Conservation (phyloP, 2,888 invertebrate genomes). For the Villa cingulata region DNA sequence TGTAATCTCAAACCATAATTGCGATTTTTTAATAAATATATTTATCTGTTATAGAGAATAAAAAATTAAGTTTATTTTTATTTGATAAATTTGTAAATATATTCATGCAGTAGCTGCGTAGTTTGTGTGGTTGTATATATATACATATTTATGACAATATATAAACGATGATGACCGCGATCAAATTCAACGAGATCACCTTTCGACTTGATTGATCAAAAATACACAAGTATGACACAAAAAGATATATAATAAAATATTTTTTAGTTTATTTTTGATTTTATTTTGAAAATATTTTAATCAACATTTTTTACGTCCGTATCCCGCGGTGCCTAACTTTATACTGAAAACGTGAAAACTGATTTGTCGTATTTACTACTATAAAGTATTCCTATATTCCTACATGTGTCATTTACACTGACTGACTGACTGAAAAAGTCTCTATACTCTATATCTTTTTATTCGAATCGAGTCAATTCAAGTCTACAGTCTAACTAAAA, state of each 20-base stretch:
- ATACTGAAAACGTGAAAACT: constrained; percentile 35
- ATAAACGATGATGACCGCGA: background rate
- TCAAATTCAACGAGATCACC: background rate
- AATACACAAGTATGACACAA: background rate
- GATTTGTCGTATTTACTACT: constrained; percentile 9
- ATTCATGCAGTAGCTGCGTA: no score
- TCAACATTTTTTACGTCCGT: constrained; percentile 23
- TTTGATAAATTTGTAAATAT: no score
- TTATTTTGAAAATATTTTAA: background rate
- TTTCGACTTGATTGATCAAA: background rate
- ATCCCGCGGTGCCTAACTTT: constrained; percentile 35
- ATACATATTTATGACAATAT: no score
- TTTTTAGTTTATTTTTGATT: no score
- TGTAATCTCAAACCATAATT: no score
- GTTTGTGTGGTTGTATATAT: no score
- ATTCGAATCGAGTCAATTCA: no score
- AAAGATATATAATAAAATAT: background rate
- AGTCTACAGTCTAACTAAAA: no score
- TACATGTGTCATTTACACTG: constrained; percentile 9
- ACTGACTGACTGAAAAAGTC: background rate
- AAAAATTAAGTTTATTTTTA: no score
- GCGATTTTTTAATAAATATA: no score
- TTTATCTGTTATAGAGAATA: no score
- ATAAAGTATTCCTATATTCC: constrained; percentile 1
- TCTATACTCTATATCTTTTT: no score